These are phyloP conservation scores for Panulirus ornatus DNA, from an alignment of 1,140 invertebrate genomes.

Conservation along the genomic window DNA sequence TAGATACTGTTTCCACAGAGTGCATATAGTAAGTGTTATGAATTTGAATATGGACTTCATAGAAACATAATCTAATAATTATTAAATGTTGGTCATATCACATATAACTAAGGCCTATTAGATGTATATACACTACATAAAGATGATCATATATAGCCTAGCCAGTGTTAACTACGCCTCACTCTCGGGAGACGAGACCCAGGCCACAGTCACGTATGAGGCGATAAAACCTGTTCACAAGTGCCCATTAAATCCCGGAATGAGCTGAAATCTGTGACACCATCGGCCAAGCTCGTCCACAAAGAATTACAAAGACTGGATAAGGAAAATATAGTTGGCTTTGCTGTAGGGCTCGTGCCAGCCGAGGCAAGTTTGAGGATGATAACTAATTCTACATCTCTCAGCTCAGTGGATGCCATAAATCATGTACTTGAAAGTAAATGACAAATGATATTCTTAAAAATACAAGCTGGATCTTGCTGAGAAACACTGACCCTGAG, in stretches of 20 bases:
- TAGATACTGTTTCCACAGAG: conserved; percentile 28
- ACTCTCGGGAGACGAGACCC: conserved; percentile 50
- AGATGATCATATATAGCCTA: conserved; percentile 62
- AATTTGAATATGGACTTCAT: conserved; percentile 40
- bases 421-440: background rate
- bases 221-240: conserved; percentile 62
- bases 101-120: conserved; percentile 58
- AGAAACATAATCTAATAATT: conserved; percentile 41
- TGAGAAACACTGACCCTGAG: conserved; percentile 42
- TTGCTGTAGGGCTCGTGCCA: conserved; percentile 55
- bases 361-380: conserved; percentile 38
- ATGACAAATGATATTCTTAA: background rate
- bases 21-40: conserved; percentile 15
- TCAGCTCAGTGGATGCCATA: conserved; percentile 19
- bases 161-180: conserved; percentile 65
- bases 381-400: conserved; percentile 11
- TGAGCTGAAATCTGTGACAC: conserved; percentile 70
- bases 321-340: conserved; percentile 57
- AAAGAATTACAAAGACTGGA: conserved; percentile 33
- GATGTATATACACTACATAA: conserved; percentile 72
- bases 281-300: conserved; percentile 66
- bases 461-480: background rate
- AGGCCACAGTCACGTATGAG: conserved; percentile 69
- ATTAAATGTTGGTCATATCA: conserved; percentile 35
- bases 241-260: conserved; percentile 55